These are phyloP conservation scores for Fulmarus glacialis DNA, from an alignment of 2,113 vertebrate genomes.

Conservation along the genomic window DNA sequence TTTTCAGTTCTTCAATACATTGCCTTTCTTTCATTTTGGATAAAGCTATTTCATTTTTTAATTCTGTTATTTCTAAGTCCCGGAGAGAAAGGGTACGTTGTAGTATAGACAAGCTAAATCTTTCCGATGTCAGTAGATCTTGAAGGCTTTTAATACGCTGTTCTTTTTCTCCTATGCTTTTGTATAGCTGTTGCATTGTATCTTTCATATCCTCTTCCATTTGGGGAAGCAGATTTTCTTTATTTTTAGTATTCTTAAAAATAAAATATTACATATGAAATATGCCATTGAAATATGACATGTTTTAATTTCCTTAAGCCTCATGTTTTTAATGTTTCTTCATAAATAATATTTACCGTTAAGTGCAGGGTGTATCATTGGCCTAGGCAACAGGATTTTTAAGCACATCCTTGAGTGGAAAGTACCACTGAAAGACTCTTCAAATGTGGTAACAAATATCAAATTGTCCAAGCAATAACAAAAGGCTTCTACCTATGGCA, in stretches of 20 bases:
- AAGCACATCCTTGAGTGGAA: not conserved
- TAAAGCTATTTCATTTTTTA: constrained; percentile 33
- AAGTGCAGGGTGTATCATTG: not conserved
- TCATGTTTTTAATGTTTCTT: not conserved
- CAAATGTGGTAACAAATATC: not conserved
- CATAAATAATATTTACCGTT: not conserved
- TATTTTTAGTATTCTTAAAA: constrained; percentile 66
- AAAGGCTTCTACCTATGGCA: not conserved
- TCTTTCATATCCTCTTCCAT: constrained; percentile 50
- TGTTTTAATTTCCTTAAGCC: not conserved
- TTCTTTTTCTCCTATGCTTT: constrained; percentile 19
- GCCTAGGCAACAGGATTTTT: not conserved
- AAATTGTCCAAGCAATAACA: not conserved
- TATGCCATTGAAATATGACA: not conserved
- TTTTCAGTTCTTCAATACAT: not conserved
- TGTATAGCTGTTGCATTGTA: constrained; percentile 10
- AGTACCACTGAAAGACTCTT: not conserved
- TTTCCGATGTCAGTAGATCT: not conserved
- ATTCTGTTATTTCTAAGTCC: constrained; percentile 34
- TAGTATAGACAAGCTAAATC: not conserved
- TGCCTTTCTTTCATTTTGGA: not conserved
- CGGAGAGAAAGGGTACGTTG: constrained; percentile 38
- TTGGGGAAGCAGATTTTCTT: constrained; percentile 50
- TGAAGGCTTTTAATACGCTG: constrained; percentile 29
- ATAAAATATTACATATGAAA: constrained; percentile 18